These are phyloP conservation scores for Tenebrosternarchus preto DNA, from an alignment of 2,113 vertebrate species.

Conservation along the genomic window DNA sequence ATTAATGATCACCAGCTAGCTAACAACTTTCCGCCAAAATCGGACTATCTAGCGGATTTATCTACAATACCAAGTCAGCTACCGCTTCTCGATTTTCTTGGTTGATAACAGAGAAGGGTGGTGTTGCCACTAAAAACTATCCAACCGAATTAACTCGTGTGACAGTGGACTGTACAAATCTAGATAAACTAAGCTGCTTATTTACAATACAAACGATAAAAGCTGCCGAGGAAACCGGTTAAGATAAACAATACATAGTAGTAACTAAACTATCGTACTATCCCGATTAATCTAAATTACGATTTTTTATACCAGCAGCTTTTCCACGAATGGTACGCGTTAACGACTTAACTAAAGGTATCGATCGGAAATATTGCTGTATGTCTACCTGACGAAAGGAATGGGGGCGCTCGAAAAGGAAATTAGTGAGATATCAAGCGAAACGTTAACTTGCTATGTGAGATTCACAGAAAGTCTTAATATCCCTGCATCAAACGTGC, in stretches of 20 bases:
- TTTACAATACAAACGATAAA: neutral
- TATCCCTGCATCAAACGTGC: neutral
- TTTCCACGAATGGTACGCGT: constrained; percentile 16
- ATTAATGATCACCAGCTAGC: no score
- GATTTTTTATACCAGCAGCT: neutral
- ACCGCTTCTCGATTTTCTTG: constrained; percentile 53
- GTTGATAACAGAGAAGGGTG: constrained; percentile 27
- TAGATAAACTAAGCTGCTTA: neutral
- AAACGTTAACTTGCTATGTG: constrained; percentile 46
- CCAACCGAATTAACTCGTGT: neutral
- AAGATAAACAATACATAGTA: no score
- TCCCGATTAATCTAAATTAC: neutral
- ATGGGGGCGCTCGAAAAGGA: constrained; percentile 60
- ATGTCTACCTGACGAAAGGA: constrained; percentile 36
- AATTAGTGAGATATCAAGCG: constrained; percentile 47
- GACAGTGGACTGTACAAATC: neutral
- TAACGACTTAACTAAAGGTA: neutral
- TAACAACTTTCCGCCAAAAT: neutral
- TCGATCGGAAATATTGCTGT: constrained; percentile 4
- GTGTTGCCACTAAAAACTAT: constrained; percentile 18
- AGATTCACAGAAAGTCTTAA: neutral
- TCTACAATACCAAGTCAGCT: neutral
- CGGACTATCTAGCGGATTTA: neutral
- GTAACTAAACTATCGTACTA: neutral
- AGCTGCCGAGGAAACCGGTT: no score